Percentiles rank a stretch among this genome's conserved stretches.
Evolutionary conservation across 2,113 vertebrate species (phyloP).

Genomic region (Ochotona princeps): DNA sequence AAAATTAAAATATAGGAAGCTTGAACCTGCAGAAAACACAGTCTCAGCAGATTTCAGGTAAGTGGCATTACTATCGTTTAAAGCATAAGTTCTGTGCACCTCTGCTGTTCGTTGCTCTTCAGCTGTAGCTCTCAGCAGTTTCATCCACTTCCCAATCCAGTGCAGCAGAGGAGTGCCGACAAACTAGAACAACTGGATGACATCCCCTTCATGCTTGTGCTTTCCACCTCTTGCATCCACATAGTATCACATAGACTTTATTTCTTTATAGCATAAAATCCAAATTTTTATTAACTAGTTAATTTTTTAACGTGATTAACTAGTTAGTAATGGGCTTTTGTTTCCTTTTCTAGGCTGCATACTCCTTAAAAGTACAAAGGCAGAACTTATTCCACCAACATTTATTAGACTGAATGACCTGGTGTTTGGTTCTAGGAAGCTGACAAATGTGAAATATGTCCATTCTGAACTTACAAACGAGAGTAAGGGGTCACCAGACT

Average conservation of each 20-base stretch:
- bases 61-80: background rate
- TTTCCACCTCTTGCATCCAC: background rate
- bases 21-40: background rate
- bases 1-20: background rate
- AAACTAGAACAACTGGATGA: background rate
- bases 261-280: background rate
- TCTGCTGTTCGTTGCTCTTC: background rate
- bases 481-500: background rate
- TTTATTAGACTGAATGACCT: background rate
- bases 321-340: background rate
- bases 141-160: background rate
- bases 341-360: background rate
- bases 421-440: background rate
- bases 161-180: background rate
- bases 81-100: background rate
- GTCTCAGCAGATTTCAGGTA: background rate
- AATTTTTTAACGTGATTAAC: background rate
- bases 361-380: background rate
- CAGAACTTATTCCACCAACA: background rate
- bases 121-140: background rate
- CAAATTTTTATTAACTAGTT: background rate
- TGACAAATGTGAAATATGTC: background rate
- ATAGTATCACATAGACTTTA: background rate
- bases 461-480: background rate
- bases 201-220: background rate